Evolutionary conservation across 2,888 invertebrate species (phyloP).

Genomic region (Sminthurides aquaticus): DNA sequence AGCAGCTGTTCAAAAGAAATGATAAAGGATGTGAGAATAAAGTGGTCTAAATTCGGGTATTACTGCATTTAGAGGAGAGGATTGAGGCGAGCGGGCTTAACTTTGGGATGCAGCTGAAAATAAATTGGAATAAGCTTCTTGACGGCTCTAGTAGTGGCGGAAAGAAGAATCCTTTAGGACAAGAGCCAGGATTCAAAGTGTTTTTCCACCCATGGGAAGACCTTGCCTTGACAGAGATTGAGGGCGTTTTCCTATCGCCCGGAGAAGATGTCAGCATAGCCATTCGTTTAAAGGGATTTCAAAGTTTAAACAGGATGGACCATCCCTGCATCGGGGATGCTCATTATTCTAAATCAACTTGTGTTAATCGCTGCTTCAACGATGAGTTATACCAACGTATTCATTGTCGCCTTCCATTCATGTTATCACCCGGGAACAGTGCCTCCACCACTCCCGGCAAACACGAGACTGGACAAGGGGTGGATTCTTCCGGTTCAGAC

Average conservation of each 20-base stretch:
- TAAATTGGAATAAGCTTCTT: conserved; percentile 23
- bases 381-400: conserved; percentile 16
- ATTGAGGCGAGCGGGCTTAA: conserved; percentile 30
- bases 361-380: conserved; percentile 35
- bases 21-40: not conserved
- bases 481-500: not conserved
- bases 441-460: conserved; percentile 3
- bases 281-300: conserved; percentile 34
- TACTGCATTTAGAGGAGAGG: conserved; percentile 21
- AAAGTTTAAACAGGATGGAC: conserved; percentile 30
- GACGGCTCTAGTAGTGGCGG: not conserved
- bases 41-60: not conserved
- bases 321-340: conserved; percentile 27
- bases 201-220: conserved; percentile 26
- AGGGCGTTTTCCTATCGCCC: conserved; percentile 26
- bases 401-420: conserved; percentile 24
- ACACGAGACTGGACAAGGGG: not conserved
- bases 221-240: conserved; percentile 28
- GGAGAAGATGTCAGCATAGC: conserved; percentile 32
- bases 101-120: conserved; percentile 29
- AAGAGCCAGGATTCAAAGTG: conserved; percentile 24
- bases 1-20: not conserved
- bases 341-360: conserved; percentile 31
- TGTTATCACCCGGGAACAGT: not conserved
- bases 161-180: not conserved